phyloP scores from a whole-genome alignment of 2,797 vertebrate species.

The Pelochelys cantorii region DNA sequence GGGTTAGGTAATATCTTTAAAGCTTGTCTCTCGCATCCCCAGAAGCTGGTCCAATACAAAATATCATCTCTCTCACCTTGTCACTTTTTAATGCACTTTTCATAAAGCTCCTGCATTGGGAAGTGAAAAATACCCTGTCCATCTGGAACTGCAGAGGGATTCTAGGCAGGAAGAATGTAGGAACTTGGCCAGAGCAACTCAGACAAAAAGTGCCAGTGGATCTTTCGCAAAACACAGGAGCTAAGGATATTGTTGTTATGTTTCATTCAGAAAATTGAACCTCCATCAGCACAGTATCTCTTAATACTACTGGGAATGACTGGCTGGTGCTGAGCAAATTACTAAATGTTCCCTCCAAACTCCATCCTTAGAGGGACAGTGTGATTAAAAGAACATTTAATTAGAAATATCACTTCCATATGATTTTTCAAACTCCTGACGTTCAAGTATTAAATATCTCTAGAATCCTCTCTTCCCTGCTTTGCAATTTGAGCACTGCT shows the following conservation, averaged over 20 bases:
- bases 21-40: too few relatives aligned
- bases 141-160: too few relatives aligned
- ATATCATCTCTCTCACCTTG: too few relatives aligned
- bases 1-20: too few relatives aligned
- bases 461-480: conserved; percentile 2
- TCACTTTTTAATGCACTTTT: too few relatives aligned
- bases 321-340: not conserved
- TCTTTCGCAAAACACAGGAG: not conserved
- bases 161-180: too few relatives aligned
- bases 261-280: not conserved
- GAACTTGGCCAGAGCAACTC: too few relatives aligned
- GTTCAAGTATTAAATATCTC: conserved; percentile 1
- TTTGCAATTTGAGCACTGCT: not conserved
- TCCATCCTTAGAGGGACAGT: not conserved
- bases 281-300: not conserved
- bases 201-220: too few relatives aligned
- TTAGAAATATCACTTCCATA: not conserved
- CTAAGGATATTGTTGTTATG: not conserved
- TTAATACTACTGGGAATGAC: not conserved
- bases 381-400: not conserved
- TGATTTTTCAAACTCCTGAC: not conserved
- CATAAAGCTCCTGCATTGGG: too few relatives aligned
- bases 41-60: too few relatives aligned
- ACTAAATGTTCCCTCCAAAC: not conserved
- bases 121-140: too few relatives aligned